phyloP scores from a whole-genome alignment of 2,797 vertebrate genomes.

The Erethizon dorsatum region DNA sequence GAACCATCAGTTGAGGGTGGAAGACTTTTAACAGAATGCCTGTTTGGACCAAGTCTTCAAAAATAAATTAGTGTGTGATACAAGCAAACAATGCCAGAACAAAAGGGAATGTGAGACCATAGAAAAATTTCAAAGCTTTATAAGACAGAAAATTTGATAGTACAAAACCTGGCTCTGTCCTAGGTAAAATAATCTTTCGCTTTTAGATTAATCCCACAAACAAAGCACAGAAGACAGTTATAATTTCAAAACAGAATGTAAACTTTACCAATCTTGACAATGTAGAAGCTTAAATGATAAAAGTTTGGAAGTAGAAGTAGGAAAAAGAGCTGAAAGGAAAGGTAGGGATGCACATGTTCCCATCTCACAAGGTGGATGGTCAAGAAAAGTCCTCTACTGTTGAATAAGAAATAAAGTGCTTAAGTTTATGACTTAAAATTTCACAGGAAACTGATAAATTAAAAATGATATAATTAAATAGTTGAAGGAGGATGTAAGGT shows the following conservation, averaged over 20 bases:
- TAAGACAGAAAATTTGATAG: neutral
- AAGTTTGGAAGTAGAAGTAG: neutral
- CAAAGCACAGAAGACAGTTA: neutral
- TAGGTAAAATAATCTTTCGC: neutral
- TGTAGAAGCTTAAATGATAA: neutral
- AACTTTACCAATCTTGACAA: neutral
- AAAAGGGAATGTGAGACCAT: neutral
- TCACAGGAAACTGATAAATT: conserved; percentile 27
- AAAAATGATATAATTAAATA: neutral
- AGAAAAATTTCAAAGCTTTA: neutral
- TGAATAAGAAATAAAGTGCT: neutral
- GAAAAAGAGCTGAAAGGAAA: neutral
- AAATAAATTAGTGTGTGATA: neutral
- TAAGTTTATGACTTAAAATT: neutral
- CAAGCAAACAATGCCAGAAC: conserved; percentile 7
- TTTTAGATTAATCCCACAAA: neutral
- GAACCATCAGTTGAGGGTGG: too few relatives aligned
- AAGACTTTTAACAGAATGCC: neutral
- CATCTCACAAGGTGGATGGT: neutral
- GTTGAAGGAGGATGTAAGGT: neutral
- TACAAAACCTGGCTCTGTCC: neutral
- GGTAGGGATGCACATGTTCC: neutral
- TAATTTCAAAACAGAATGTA: neutral
- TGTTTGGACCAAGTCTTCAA: neutral
- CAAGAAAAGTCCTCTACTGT: neutral